phyloP scores from a whole-genome alignment of 2,113 vertebrate genomes.

The Reinhardtius hippoglossoides region DNA sequence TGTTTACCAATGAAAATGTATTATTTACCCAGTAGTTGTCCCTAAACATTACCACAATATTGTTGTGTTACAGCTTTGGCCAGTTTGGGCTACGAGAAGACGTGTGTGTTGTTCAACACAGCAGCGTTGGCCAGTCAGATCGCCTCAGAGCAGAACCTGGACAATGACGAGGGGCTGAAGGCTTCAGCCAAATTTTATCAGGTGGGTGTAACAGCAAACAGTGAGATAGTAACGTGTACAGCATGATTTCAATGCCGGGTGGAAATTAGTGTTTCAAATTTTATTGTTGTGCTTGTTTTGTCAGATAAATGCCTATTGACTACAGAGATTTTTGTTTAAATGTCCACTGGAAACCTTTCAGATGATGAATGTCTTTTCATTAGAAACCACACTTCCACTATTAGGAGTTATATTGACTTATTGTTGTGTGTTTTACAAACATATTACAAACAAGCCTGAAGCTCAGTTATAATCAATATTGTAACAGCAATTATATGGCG shows the following conservation, averaged over 20 bases:
- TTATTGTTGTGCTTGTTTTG: neutral
- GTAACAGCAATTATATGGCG: no score
- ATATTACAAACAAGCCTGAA: no score
- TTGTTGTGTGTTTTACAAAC: no score
- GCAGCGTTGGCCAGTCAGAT: constrained; percentile 97
- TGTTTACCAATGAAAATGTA: neutral
- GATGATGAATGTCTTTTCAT: neutral
- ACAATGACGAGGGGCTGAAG: constrained; percentile 96
- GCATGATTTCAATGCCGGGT: neutral
- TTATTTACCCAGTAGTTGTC: neutral
- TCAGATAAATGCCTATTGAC: no score
- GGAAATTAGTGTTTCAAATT: neutral
- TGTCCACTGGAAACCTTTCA: neutral
- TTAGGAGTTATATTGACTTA: no score
- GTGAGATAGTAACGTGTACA: neutral
- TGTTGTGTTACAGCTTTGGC: constrained; percentile 87
- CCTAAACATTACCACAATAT: constrained; percentile 1
- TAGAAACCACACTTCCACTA: neutral
- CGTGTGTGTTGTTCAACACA: constrained; percentile 95
- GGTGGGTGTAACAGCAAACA: constrained; percentile 74
- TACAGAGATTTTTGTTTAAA: neutral
- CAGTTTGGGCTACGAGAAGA: constrained; percentile 98
- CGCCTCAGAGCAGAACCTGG: constrained; percentile 96
- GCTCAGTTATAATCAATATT: no score
- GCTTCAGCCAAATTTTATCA: constrained; percentile 95